Evolutionary conservation across 2,797 vertebrate species (phyloP).

Genomic region (Sorex maritimensis): DNA sequence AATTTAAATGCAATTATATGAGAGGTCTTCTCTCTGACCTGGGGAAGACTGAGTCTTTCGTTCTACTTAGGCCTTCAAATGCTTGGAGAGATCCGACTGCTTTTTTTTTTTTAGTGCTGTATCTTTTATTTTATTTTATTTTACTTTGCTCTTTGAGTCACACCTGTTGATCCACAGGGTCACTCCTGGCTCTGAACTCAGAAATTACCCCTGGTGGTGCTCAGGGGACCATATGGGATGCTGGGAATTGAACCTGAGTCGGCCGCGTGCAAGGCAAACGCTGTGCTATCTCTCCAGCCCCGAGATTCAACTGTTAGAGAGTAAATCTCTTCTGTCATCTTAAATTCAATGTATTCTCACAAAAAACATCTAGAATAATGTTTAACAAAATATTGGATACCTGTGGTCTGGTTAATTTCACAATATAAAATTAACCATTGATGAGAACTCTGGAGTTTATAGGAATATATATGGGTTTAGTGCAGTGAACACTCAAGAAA

Average conservation of each 20-base stretch:
- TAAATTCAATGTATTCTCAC: background rate
- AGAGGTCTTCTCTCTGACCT: background rate
- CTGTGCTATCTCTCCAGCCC: too few relatives aligned
- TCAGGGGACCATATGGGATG: too few relatives aligned
- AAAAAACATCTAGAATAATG: background rate
- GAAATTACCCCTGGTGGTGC: too few relatives aligned
- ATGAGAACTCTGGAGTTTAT: background rate
- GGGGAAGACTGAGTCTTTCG: background rate
- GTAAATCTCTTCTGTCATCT: background rate
- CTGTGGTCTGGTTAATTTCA: background rate
- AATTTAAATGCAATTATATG: background rate
- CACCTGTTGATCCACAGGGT: too few relatives aligned
- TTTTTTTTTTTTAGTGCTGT: too few relatives aligned
- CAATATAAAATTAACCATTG: slow-evolving; percentile 23
- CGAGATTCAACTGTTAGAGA: background rate
- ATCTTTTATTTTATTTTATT: too few relatives aligned
- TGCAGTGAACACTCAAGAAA: background rate
- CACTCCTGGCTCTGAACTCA: too few relatives aligned
- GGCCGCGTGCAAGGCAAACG: too few relatives aligned
- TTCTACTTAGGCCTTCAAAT: background rate
- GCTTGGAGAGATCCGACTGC: background rate
- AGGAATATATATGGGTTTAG: background rate
- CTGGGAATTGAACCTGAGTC: too few relatives aligned
- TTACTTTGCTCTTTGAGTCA: too few relatives aligned
- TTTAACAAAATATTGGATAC: background rate